Percentiles rank a stretch among this genome's conserved stretches.
Evolutionary conservation across 1,140 invertebrate genomes (phyloP).

Genomic region (Nephotettix cincticeps): DNA sequence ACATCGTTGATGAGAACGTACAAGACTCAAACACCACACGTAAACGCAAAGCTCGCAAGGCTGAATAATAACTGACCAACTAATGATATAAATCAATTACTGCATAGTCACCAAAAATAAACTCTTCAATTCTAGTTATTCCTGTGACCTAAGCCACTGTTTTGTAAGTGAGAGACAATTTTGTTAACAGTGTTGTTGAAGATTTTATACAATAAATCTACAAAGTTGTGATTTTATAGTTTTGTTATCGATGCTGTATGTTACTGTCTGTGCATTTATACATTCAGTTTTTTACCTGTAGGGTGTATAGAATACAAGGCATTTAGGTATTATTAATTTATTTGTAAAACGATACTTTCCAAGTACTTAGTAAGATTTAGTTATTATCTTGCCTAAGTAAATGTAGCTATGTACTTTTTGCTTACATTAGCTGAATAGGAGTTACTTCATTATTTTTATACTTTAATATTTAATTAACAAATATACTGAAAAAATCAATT

Average conservation of each 20-base stretch:
- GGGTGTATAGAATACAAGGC: too few relatives aligned
- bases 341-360: too few relatives aligned
- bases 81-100: not conserved
- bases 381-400: too few relatives aligned
- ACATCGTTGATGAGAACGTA: constrained; percentile 44
- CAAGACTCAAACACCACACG: constrained; percentile 45
- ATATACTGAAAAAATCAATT: too few relatives aligned
- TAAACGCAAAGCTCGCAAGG: constrained; percentile 62
- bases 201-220: constrained; percentile 7
- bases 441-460: too few relatives aligned
- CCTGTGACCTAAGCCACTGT: not conserved
- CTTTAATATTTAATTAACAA: too few relatives aligned
- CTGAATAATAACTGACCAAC: constrained; percentile 51
- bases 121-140: not conserved
- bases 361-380: too few relatives aligned
- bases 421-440: too few relatives aligned
- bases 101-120: not conserved
- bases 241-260: not conserved
- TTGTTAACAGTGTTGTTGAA: not conserved
- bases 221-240: not conserved
- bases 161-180: not conserved
- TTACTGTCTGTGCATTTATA: too few relatives aligned
- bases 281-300: too few relatives aligned
- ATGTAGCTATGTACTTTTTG: too few relatives aligned
- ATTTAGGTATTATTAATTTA: too few relatives aligned